A percentile compares a stretch with the other conserved stretches of the same genome.
Conservation (phyloP, 2,888 invertebrate genomes). For the Sabatieria punctata region DNA sequence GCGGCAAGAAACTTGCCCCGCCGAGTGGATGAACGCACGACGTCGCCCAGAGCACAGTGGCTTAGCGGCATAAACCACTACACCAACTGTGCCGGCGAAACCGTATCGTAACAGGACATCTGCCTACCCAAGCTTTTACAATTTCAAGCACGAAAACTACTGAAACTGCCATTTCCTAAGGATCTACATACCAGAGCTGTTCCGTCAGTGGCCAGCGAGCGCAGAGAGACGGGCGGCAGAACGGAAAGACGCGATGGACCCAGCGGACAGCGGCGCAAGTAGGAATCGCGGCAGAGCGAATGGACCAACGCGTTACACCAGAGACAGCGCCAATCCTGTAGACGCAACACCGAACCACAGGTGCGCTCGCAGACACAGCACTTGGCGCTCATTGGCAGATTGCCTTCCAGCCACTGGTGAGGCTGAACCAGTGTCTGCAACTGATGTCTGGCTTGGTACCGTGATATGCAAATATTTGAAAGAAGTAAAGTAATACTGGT, state of each 20-base stretch:
- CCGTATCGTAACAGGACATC: no score
- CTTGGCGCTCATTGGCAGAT: constrained; percentile 79
- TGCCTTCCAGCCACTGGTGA: constrained; percentile 96
- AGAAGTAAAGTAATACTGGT: background rate
- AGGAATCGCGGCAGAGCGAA: constrained; percentile 32
- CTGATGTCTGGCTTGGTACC: constrained; percentile 4
- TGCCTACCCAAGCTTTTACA: no score
- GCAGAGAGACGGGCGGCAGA: constrained; percentile 73
- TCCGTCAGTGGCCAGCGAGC: no score
- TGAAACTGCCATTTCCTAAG: no score
- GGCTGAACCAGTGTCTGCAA: constrained; percentile 50
- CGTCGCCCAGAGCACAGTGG: no score
- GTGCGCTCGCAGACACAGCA: constrained; percentile 85
- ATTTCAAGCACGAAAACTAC: no score
- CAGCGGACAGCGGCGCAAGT: constrained; percentile 60
- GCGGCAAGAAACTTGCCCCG: no score
- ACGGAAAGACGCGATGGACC: constrained; percentile 76
- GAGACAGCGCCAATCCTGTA: constrained; percentile 89
- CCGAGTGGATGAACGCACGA: no score
- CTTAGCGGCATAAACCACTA: no score
- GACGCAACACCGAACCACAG: constrained; percentile 76
- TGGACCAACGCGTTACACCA: constrained; percentile 73
- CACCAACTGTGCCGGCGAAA: no score
- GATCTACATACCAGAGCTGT: no score
- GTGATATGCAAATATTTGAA: no score